Evolutionary conservation across 1,140 invertebrate genomes (phyloP).

Genomic region (Drosophila baimaii): DNA sequence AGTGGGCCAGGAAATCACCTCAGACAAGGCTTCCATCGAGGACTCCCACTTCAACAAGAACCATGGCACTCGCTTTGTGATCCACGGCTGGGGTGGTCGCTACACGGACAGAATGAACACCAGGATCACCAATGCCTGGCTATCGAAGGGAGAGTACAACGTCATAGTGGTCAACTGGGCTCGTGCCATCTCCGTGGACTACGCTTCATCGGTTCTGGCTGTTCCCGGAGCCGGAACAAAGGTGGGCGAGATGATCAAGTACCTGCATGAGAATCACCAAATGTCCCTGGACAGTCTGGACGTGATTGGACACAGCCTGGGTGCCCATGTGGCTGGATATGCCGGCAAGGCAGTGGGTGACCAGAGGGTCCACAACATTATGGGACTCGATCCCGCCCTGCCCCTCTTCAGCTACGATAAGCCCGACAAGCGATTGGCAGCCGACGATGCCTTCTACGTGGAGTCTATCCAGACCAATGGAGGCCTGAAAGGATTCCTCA

Average conservation of each 20-base stretch:
- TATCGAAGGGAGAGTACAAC: conserved; percentile 84
- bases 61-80: conserved; percentile 72
- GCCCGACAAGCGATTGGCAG: conserved; percentile 80
- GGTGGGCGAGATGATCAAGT: conserved; percentile 82
- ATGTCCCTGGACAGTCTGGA: conserved; percentile 67
- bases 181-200: conserved; percentile 84
- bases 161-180: conserved; percentile 88
- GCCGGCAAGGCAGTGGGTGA: conserved; percentile 84
- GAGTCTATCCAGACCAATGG: conserved; percentile 86
- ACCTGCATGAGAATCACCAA: conserved; percentile 64
- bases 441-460: conserved; percentile 77
- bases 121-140: conserved; percentile 84
- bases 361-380: conserved; percentile 66
- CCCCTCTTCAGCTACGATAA: conserved; percentile 78
- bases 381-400: conserved; percentile 85
- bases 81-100: conserved; percentile 75
- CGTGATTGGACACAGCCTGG: conserved; percentile 84
- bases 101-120: conserved; percentile 58
- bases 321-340: conserved; percentile 85
- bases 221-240: conserved; percentile 71
- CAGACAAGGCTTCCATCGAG: conserved; percentile 29
- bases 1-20: conserved; percentile 36
- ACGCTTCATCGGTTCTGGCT: conserved; percentile 83
- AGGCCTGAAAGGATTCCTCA: conserved; percentile 85
- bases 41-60: conserved; percentile 59